A percentile compares a stretch with the other conserved stretches of the same genome.
Conservation (phyloP, 2,797 vertebrate genomes). For the Delichon dasypus region DNA sequence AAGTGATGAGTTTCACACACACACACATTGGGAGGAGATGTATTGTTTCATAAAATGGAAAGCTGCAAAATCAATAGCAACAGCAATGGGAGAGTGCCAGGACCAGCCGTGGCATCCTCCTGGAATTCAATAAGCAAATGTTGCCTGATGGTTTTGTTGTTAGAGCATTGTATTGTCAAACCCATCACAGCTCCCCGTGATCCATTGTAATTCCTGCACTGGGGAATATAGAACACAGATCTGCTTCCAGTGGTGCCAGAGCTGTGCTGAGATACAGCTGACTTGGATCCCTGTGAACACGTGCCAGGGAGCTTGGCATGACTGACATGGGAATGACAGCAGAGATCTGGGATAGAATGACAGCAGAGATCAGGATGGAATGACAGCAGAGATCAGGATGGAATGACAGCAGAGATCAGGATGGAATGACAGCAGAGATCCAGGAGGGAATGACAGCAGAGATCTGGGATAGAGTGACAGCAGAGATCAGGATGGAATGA, state of each 20-base stretch:
- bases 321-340: slow-evolving; percentile 45
- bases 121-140: neutral
- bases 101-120: neutral
- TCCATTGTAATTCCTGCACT: neutral
- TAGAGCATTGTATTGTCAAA: slow-evolving; percentile 15
- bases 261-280: slow-evolving; percentile 53
- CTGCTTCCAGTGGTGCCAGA: slow-evolving; percentile 40
- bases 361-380: too few species aligned
- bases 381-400: too few species aligned
- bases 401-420: too few species aligned
- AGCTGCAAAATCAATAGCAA: slow-evolving; percentile 39
- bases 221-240: neutral
- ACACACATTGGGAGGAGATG: neutral
- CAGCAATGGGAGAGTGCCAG: neutral
- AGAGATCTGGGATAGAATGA: neutral
- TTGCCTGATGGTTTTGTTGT: slow-evolving; percentile 7
- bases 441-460: neutral
- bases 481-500: neutral
- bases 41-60: neutral
- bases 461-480: neutral
- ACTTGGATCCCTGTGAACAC: slow-evolving; percentile 40
- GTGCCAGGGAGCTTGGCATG: slow-evolving; percentile 52
- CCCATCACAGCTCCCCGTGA: neutral
- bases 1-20: slow-evolving; percentile 44
- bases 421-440: neutral